Conservation (phyloP, 2,888 invertebrate species). For the Andrena flavipes region DNA sequence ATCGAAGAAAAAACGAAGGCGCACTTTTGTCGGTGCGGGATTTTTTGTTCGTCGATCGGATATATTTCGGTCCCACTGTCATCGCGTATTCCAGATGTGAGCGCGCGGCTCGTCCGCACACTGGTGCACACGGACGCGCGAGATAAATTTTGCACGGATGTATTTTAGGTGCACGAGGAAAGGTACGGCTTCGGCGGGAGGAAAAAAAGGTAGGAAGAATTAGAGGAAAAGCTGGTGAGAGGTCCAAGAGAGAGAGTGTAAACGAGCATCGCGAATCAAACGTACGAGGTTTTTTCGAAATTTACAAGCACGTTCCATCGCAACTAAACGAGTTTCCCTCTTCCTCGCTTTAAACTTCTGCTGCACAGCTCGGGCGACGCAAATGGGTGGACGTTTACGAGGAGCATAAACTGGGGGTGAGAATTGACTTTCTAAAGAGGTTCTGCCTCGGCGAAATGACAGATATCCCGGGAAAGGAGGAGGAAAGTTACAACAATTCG, state of each 20-base stretch:
- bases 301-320: background rate
- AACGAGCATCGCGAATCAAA: background rate
- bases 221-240: slow-evolving; percentile 13
- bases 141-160: slow-evolving; percentile 67
- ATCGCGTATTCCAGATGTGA: slow-evolving; percentile 70
- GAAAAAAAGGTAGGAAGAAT: slow-evolving; percentile 28
- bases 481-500: slow-evolving; percentile 51
- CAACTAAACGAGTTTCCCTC: background rate
- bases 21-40: slow-evolving; percentile 43
- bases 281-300: background rate
- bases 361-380: background rate
- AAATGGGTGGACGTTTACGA: slow-evolving; percentile 18
- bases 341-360: background rate
- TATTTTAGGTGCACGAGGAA: slow-evolving; percentile 65
- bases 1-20: slow-evolving; percentile 19
- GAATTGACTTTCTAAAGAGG: slow-evolving; percentile 42
- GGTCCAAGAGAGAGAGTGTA: background rate
- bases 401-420: background rate
- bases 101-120: slow-evolving; percentile 30
- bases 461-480: slow-evolving; percentile 65
- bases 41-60: slow-evolving; percentile 65
- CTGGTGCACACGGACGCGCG: slow-evolving; percentile 35
- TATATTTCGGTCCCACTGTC: slow-evolving; percentile 71
- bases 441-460: slow-evolving; percentile 70
- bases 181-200: slow-evolving; percentile 30